phyloP scores from a whole-genome alignment of 2,888 invertebrate genomes.

The Drosophila borealis region DNA sequence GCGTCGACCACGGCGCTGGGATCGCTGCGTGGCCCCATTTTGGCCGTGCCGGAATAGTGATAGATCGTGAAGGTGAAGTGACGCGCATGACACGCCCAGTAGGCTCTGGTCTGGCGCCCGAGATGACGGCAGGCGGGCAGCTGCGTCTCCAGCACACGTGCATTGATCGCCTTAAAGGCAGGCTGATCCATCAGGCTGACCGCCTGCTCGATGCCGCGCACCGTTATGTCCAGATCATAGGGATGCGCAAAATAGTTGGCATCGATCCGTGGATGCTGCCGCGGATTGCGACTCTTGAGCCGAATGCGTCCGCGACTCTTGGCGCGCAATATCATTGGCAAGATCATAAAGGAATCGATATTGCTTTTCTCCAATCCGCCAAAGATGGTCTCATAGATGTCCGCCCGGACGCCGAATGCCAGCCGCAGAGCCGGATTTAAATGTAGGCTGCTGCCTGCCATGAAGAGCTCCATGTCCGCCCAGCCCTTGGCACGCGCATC shows the following conservation, averaged over 20 bases:
- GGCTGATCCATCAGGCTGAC: conserved; percentile 85
- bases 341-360: conserved; percentile 86
- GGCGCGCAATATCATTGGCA: conserved; percentile 88
- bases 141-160: conserved; percentile 85
- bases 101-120: conserved; percentile 86
- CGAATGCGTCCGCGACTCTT: conserved; percentile 88
- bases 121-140: conserved; percentile 87
- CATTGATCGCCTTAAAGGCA: conserved; percentile 86
- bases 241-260: conserved; percentile 89
- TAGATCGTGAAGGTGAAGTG: conserved; percentile 88
- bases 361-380: conserved; percentile 74
- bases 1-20: conserved; percentile 88
- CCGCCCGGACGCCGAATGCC: conserved; percentile 84
- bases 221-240: conserved; percentile 87
- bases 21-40: conserved; percentile 88
- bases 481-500: conserved; percentile 67
- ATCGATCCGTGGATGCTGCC: conserved; percentile 88
- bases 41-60: conserved; percentile 88
- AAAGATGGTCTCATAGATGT: conserved; percentile 85
- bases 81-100: conserved; percentile 88
- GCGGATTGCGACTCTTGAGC: conserved; percentile 87
- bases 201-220: conserved; percentile 87
- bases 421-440: conserved; percentile 73
- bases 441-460: conserved; percentile 86
- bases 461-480: conserved; percentile 90